Percentiles rank a stretch among this genome's conserved stretches.
Conservation (phyloP, 2,113 vertebrate genomes). For the Camelus bactrianus region DNA sequence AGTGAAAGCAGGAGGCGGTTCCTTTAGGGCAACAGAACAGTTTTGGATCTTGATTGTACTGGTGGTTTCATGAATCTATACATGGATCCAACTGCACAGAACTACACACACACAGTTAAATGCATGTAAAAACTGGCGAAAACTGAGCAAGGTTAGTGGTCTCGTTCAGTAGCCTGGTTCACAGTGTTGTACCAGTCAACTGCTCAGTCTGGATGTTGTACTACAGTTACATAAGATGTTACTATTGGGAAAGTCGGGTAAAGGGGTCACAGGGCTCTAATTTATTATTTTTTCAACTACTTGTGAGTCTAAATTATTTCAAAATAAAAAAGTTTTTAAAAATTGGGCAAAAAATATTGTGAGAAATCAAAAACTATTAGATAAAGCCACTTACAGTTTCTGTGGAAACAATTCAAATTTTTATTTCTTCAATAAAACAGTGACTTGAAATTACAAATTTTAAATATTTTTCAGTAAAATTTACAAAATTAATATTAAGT, state of each 20-base stretch:
- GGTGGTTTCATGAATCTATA: background rate
- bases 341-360: background rate
- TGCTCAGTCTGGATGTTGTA: background rate
- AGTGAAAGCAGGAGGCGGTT: background rate
- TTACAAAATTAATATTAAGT: background rate
- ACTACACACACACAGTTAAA: background rate
- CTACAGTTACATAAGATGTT: background rate
- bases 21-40: background rate
- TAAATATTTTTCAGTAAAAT: conserved; percentile 22
- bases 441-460: background rate
- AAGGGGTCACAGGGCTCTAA: background rate
- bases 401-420: conserved; percentile 46
- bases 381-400: background rate
- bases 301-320: background rate
- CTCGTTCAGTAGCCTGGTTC: background rate
- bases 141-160: background rate
- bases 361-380: conserved; percentile 7
- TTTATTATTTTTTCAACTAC: background rate
- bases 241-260: background rate
- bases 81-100: background rate
- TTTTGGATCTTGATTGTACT: background rate
- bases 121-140: background rate
- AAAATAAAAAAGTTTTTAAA: conserved; percentile 43
- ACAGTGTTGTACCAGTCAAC: accelerated
- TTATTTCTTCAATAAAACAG: background rate